Evolutionary conservation across 2,113 vertebrate genomes (phyloP).

Genomic region (Rattus rattus): DNA sequence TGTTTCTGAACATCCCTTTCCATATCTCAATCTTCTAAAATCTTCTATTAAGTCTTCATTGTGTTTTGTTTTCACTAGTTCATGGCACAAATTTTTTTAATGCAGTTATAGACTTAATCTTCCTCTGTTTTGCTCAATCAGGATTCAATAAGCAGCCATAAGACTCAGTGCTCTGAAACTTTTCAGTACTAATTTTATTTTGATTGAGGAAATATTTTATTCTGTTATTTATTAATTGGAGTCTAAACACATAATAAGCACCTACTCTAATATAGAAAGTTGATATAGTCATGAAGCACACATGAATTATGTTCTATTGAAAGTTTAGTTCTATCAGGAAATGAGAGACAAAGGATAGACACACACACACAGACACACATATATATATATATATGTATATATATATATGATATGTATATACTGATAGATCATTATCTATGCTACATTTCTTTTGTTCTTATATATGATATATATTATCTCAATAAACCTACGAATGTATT

Average conservation of each 20-base stretch:
- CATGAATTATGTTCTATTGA: background rate
- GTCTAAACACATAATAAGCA: background rate
- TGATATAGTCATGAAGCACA: background rate
- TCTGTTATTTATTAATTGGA: too few relatives aligned
- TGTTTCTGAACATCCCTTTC: background rate
- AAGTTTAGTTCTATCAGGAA: background rate
- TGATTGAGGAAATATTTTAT: background rate
- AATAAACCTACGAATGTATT: too few relatives aligned
- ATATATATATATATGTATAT: too few relatives aligned
- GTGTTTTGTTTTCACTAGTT: background rate
- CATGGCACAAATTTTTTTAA: background rate
- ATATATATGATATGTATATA: too few relatives aligned
- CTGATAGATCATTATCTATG: too few relatives aligned
- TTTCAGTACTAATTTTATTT: background rate
- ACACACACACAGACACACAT: too few relatives aligned
- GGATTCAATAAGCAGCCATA: background rate
- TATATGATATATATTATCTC: too few relatives aligned
- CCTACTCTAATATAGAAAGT: background rate
- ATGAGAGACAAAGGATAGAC: background rate
- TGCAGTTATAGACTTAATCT: background rate
- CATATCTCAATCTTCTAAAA: background rate
- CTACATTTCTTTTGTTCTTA: too few relatives aligned
- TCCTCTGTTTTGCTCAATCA: background rate
- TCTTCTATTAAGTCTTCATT: background rate
- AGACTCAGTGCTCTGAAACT: background rate